A percentile compares a stretch with the other conserved stretches of the same genome.
These are phyloP conservation scores for Steinernema carpocapsae DNA, from an alignment of 2,888 invertebrate genomes.

Conservation along the genomic window DNA sequence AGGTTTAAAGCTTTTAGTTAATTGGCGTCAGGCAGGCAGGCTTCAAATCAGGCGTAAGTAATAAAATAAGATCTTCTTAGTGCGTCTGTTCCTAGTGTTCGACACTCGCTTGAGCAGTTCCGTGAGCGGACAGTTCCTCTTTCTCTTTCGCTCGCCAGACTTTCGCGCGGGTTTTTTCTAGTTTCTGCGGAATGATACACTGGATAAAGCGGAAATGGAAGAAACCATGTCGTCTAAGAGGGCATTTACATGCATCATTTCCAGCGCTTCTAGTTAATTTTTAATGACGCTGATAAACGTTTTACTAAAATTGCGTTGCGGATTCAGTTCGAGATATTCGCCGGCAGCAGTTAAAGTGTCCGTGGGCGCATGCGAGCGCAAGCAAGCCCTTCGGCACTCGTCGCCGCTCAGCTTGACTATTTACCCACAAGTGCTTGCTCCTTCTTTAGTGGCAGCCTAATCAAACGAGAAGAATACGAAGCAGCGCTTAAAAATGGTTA, in stretches of 20 bases:
- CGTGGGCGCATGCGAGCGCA: not conserved
- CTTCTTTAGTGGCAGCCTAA: constrained; percentile 9
- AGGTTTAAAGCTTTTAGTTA: constrained; percentile 32
- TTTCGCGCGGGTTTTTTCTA: too few relatives aligned
- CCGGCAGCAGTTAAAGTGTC: not conserved
- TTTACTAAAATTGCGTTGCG: not conserved
- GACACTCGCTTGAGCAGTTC: too few relatives aligned
- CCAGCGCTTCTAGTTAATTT: not conserved
- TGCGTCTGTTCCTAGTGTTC: not conserved
- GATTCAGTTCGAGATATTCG: not conserved
- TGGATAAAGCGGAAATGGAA: too few relatives aligned
- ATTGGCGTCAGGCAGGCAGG: constrained; percentile 5
- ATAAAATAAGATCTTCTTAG: not conserved
- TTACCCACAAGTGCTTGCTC: constrained; percentile 8
- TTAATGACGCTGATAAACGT: constrained; percentile 7
- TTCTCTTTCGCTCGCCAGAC: too few relatives aligned
- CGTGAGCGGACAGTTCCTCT: too few relatives aligned
- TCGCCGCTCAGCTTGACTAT: constrained; percentile 3
- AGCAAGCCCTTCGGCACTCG: not conserved
- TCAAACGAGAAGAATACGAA: not conserved
- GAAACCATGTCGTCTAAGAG: too few relatives aligned
- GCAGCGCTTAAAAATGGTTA: not conserved
- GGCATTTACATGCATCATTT: too few relatives aligned
- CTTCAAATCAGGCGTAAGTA: constrained; percentile 20
- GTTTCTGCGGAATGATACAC: too few relatives aligned